Evolutionary conservation across 1,140 invertebrate genomes (phyloP).

Genomic region (Stegodyphus mimosarum): DNA sequence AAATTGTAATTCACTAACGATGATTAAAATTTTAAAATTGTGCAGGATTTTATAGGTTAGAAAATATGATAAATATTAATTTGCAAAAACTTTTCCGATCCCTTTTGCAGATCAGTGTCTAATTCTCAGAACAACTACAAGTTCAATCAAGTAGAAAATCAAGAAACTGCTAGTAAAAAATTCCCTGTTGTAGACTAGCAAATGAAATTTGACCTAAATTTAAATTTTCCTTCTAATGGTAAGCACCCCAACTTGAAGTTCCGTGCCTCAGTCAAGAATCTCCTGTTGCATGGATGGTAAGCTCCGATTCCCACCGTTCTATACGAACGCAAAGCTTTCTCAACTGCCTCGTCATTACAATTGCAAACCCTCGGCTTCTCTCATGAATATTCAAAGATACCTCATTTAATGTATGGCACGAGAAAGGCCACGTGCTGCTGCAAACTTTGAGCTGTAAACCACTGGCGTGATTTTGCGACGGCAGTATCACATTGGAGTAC

Average conservation of each 20-base stretch:
- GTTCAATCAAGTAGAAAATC: too few species aligned
- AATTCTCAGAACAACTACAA: too few species aligned
- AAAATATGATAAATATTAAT: too few species aligned
- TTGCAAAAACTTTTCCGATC: too few species aligned
- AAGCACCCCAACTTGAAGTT: constrained; percentile 23
- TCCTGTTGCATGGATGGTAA: constrained; percentile 54
- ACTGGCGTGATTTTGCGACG: constrained; percentile 52
- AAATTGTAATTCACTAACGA: too few species aligned
- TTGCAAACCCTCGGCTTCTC: constrained; percentile 32
- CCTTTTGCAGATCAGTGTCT: too few species aligned
- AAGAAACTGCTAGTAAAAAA: too few species aligned
- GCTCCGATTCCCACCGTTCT: constrained; percentile 47
- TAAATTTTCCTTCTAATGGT: background rate
- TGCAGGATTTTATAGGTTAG: too few species aligned
- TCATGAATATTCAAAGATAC: constrained; percentile 56
- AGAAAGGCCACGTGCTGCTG: constrained; percentile 55
- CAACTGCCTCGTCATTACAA: constrained; percentile 55
- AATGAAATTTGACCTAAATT: background rate
- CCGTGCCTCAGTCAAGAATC: constrained; percentile 56
- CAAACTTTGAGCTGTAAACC: constrained; percentile 38
- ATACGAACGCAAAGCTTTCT: constrained; percentile 51
- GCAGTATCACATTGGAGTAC: constrained; percentile 15
- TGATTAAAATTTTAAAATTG: too few species aligned
- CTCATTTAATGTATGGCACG: constrained; percentile 40
- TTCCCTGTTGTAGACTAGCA: background rate